Conservation (phyloP, 2,113 vertebrate genomes). For the Zosterops hypoxanthus region DNA sequence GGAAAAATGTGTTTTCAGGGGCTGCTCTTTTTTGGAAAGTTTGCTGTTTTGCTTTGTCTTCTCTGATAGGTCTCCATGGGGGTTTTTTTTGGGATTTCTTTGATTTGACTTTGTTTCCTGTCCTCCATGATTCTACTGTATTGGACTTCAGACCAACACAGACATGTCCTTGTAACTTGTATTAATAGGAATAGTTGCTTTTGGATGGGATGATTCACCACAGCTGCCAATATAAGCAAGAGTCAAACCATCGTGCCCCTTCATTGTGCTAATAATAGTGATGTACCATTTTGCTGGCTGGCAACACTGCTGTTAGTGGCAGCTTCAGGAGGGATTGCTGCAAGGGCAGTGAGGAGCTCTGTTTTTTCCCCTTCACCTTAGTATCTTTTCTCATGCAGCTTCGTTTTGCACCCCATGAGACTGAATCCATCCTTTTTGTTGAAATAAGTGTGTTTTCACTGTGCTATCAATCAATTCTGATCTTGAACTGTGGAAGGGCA, state of each 20-base stretch:
- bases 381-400: background rate
- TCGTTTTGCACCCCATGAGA: background rate
- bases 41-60: background rate
- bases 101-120: background rate
- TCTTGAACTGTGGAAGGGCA: background rate
- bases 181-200: background rate
- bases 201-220: background rate
- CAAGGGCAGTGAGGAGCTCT: background rate
- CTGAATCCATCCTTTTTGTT: background rate
- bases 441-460: background rate
- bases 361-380: background rate
- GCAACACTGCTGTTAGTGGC: background rate
- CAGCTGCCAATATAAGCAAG: background rate
- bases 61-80: background rate
- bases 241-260: background rate
- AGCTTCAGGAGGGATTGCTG: background rate
- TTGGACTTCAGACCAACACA: background rate
- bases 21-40: background rate
- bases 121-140: background rate
- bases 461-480: background rate
- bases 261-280: background rate
- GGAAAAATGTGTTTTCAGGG: background rate
- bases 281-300: background rate
- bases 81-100: rapidly evolving
- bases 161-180: background rate